phyloP scores from a whole-genome alignment of 2,797 vertebrate species.

The Cryptoblepharus egeriae region DNA sequence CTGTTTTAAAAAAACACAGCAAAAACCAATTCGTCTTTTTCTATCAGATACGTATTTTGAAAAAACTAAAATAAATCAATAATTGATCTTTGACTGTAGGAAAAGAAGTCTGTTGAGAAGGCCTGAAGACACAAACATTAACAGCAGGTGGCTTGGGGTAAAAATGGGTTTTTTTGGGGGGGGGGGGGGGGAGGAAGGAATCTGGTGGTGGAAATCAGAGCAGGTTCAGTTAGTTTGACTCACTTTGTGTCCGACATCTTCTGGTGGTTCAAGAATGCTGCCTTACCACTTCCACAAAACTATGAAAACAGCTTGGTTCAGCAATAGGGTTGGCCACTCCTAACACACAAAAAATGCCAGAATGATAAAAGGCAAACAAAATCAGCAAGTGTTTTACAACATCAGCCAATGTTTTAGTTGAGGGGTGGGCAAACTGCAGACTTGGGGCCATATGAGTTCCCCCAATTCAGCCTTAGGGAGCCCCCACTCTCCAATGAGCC shows the following conservation, averaged over 20 bases:
- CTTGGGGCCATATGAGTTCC: no score
- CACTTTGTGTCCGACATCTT: conserved; percentile 52
- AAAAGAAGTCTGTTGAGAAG: background rate
- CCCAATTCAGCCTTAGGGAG: no score
- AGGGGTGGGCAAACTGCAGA: no score
- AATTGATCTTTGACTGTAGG: conserved; percentile 7
- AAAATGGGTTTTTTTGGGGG: background rate
- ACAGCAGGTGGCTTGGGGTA: background rate
- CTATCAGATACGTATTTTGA: background rate
- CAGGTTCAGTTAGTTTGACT: conserved; percentile 55
- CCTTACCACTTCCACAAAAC: conserved; percentile 60
- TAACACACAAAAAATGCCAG: background rate
- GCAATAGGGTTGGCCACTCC: conserved; percentile 48
- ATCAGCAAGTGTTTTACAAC: background rate
- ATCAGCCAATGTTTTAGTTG: background rate
- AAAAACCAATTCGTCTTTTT: conserved; percentile 32
- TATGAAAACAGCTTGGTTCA: conserved; percentile 48
- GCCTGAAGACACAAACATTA: background rate
- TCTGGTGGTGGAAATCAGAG: conserved; percentile 39
- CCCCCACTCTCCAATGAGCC: no score
- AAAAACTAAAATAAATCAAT: background rate
- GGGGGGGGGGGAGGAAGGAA: background rate
- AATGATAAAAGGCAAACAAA: conserved; percentile 12
- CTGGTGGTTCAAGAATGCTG: conserved; percentile 68
- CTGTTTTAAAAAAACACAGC: conserved; percentile 30